phyloP scores from a whole-genome alignment of 2,888 invertebrate species.

The Gonocerus acuteangulatus region DNA sequence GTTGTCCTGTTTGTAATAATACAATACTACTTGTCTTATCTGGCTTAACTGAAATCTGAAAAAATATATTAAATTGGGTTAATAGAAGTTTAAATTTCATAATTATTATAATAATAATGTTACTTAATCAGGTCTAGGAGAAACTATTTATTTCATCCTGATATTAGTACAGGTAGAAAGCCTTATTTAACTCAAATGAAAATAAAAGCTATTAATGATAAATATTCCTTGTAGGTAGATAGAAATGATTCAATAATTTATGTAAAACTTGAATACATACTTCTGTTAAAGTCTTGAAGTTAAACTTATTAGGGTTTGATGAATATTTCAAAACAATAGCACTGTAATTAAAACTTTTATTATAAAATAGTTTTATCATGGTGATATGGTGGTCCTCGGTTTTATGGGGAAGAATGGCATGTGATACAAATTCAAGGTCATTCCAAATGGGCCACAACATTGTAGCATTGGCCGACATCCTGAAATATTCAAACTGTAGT shows the following conservation, averaged over 20 bases:
- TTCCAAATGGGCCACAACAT: slow-evolving; percentile 47
- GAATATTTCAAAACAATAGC: slow-evolving; percentile 37
- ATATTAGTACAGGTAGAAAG: too few relatives aligned
- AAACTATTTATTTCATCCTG: too few relatives aligned
- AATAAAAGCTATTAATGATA: too few relatives aligned
- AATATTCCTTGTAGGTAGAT: too few relatives aligned
- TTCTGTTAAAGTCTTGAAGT: slow-evolving; percentile 33
- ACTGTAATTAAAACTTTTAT: slow-evolving; percentile 35
- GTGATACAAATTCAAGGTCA: slow-evolving; percentile 50
- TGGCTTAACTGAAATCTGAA: background rate
- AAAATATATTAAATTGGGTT: background rate
- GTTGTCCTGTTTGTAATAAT: slow-evolving; percentile 33
- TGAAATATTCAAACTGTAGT: slow-evolving; percentile 35
- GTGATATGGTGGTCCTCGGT: slow-evolving; percentile 55
- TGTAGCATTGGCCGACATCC: slow-evolving; percentile 53
- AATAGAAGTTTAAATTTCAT: too few relatives aligned
- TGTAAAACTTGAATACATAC: slow-evolving; percentile 29
- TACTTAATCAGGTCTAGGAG: too few relatives aligned
- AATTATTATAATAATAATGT: background rate
- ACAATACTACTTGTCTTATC: slow-evolving; percentile 29
- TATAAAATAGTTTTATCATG: slow-evolving; percentile 35
- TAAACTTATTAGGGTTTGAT: slow-evolving; percentile 29
- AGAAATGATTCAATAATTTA: too few relatives aligned
- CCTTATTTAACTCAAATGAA: too few relatives aligned
- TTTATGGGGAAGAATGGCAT: slow-evolving; percentile 56